These are phyloP conservation scores for Cynopterus brachyotis DNA, from an alignment of 2,113 vertebrate species.

Conservation along the genomic window DNA sequence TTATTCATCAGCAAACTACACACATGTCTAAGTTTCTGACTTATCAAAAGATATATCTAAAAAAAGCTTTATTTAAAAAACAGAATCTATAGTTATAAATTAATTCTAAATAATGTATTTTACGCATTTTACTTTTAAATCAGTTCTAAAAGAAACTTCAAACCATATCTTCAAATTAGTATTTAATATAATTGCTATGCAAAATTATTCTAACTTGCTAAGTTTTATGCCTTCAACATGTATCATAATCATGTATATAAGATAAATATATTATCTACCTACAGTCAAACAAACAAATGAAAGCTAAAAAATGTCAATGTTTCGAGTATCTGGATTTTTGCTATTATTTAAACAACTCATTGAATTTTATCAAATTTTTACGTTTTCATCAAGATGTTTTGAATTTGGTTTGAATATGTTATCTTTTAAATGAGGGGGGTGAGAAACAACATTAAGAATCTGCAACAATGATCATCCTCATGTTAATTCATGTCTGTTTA, in stretches of 20 bases:
- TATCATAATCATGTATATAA: not conserved
- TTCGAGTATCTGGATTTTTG: constrained; percentile 12
- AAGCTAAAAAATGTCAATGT: constrained; percentile 19
- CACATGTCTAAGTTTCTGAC: constrained; percentile 32
- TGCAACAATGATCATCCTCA: constrained; percentile 13
- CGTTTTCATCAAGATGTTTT: constrained; percentile 36
- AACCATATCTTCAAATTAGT: constrained; percentile 44
- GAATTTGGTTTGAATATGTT: not conserved
- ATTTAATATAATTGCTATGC: constrained; percentile 23
- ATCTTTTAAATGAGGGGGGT: not conserved
- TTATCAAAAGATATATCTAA: constrained; percentile 18
- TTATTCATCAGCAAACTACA: constrained; percentile 22
- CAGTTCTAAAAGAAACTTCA: constrained; percentile 37
- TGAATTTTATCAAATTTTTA: constrained; percentile 18
- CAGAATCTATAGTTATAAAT: constrained; percentile 16
- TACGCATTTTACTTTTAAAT: constrained; percentile 44
- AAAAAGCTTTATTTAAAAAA: constrained; percentile 27
- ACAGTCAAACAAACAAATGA: constrained; percentile 51
- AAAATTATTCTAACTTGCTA: constrained; percentile 42
- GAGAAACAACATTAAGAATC: constrained; percentile 5
- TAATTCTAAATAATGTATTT: constrained; percentile 35
- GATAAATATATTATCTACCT: constrained; percentile 12
- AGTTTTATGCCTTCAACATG: constrained; percentile 6
- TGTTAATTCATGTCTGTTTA: constrained; percentile 32
- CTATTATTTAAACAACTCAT: constrained; percentile 44